A percentile compares a stretch with the other conserved stretches of the same genome.
These are phyloP conservation scores for Mormyrus hasselquistii DNA, from an alignment of 2,797 vertebrate species.

Conservation along the genomic window DNA sequence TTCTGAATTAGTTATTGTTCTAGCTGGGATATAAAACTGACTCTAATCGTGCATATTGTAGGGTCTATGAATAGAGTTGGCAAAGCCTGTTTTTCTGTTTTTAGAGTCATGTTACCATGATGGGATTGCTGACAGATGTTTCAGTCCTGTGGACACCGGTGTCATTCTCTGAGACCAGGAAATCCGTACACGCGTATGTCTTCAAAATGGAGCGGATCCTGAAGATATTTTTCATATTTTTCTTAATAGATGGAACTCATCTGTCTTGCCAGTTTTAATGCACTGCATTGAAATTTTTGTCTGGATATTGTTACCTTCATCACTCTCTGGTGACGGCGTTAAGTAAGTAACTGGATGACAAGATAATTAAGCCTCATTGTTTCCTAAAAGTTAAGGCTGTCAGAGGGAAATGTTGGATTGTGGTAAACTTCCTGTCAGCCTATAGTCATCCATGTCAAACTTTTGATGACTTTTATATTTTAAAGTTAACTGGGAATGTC, in stretches of 20 bases:
- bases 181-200: neutral
- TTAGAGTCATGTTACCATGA: neutral
- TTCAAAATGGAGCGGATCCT: neutral
- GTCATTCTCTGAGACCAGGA: neutral
- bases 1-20: neutral
- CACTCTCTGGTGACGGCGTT: neutral
- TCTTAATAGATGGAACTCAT: neutral
- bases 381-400: neutral
- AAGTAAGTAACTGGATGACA: neutral
- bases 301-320: neutral
- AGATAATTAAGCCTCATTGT: conserved; percentile 9
- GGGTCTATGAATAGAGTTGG: neutral
- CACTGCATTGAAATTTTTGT: neutral
- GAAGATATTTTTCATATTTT: neutral
- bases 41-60: neutral
- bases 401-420: neutral
- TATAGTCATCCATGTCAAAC: neutral
- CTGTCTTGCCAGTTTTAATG: neutral
- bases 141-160: neutral
- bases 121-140: neutral
- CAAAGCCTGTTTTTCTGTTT: neutral
- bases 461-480: neutral
- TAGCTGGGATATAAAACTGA: neutral
- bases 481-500: conserved; percentile 1
- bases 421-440: neutral